A percentile compares a stretch with the other conserved stretches of the same genome.
Conservation (phyloP, 2,797 vertebrate species). For the Strix occidentalis region DNA sequence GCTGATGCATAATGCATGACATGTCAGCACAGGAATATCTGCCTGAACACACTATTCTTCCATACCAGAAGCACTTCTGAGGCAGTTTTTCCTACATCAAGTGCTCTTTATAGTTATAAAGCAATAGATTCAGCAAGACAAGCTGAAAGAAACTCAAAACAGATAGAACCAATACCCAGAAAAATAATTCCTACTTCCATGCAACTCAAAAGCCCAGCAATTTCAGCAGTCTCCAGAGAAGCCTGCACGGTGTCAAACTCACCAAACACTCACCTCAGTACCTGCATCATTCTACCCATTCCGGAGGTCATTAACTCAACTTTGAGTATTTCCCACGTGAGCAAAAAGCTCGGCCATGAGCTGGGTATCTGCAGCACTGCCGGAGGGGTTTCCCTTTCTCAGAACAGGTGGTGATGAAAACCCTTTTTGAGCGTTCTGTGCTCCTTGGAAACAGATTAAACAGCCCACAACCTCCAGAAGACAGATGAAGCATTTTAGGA, state of each 20-base stretch:
- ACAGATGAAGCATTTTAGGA: neutral
- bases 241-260: neutral
- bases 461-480: neutral
- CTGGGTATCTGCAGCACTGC: neutral
- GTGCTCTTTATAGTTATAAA: neutral
- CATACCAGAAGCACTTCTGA: neutral
- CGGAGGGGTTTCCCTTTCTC: neutral
- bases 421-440: neutral
- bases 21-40: slow-evolving; percentile 6
- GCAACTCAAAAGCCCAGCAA: neutral
- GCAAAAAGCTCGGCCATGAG: neutral
- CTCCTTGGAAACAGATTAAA: slow-evolving; percentile 36
- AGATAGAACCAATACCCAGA: neutral
- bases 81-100: neutral
- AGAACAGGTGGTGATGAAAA: slow-evolving; percentile 31
- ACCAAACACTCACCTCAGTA: neutral
- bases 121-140: neutral
- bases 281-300: neutral
- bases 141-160: neutral
- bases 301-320: neutral
- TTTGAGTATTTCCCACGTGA: neutral
- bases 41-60: neutral
- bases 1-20: neutral
- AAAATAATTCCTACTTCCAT: neutral
- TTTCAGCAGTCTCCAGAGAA: neutral